Evolutionary conservation across 2,797 vertebrate species (phyloP), one percentile per base, ranked within the genome.

Genomic region (Trichosurus vulpecula): DNA sequence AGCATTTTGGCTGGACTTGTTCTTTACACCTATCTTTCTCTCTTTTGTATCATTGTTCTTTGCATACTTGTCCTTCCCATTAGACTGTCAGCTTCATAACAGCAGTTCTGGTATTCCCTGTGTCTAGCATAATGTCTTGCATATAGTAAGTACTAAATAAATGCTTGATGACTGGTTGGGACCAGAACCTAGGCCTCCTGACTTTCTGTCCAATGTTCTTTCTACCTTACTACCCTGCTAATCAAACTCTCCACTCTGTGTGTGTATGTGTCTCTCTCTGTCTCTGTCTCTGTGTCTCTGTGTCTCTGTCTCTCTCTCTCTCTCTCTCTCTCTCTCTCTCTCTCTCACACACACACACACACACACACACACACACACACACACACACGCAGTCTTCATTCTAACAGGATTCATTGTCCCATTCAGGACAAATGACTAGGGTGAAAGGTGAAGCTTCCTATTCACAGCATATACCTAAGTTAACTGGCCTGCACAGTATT

Each of bases 251-350:
- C 41, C 35, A 66, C 31, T 12, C 0, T 52, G 47, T 47, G 47
- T 47, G n/a, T n/a, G n/a, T n/a, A n/a, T n/a, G n/a, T 47, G 47
- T 0, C 58, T 61, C 52, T 90, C 91, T 52, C 74, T 54, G 47
- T 54, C 0, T 0, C 31, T 66, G 52, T 90, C 92, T 52, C 55
- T 53, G 52, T 55, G 3, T 55, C 19, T 54, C 54, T 54, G 13
- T 54, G 54, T 54, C 14, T 54, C 54, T 55, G 52, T 53, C 52
- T 53, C 6, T 52, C 0, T 0, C 56, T 57, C 52, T 89, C 92
- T 52, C 74, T 54, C 52, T 52, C 0, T 0, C 56, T 57, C 52
- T 89, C 91, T 52, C 74, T 54, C 52, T 53, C 0, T 0, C 29
- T 52, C 74, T 54, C 47, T 16, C n/a, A n/a, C n/a, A n/a, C n/a